Evolutionary conservation across 1,140 invertebrate genomes (phyloP), one percentile per base, ranked within the genome.

Genomic region (Dinothrombium tinctorium): DNA sequence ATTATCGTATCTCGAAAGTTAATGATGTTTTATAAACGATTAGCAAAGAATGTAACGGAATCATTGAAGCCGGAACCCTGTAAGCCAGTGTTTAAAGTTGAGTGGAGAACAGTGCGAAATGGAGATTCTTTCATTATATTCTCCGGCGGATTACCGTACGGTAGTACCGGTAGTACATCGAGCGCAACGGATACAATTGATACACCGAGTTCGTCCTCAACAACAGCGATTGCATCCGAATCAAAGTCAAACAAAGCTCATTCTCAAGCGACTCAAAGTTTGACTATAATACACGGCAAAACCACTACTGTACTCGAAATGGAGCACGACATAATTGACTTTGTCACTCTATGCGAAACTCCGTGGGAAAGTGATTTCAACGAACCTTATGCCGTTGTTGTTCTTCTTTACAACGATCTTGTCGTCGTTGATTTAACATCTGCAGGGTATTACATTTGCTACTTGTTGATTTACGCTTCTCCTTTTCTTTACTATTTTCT

Each of bases 241-340:
- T 39, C 37, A 8, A 21, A 15, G 14, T 26, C 26, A 26, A 15
- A 11, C n/a, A n/a, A n/a, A n/a, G n/a, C n/a, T n/a, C n/a, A n/a
- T n/a, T n/a, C n/a, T n/a, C n/a, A n/a, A 8, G 19, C 5, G 12
- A 40, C 25, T 11, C 20, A 26, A 40, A 40, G 28, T 58, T 78
- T 98, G 55, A 92, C 89, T 19, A 82, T 95, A 43, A 81, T 94
- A 54, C 79, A 84, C 58, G 79, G 77, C 41, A 86, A 87, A 65
- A 78, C 75, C 45, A 92, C 84, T 29, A 95, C 89, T 2, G 86
- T 95, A 37, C 64, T 96, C 48, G 89, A 98, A 68, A 96, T 99
- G 92, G 92, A 98, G 55, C 84, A 95, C 61, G 81, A 76, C 55
- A 86, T 99, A 37, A 71, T 96, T 37, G 89, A 94, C 67, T 96